A percentile compares a stretch with the other conserved stretches of the same genome.
Conservation (phyloP, 2,797 vertebrate species). For the Bufotes viridis region DNA sequence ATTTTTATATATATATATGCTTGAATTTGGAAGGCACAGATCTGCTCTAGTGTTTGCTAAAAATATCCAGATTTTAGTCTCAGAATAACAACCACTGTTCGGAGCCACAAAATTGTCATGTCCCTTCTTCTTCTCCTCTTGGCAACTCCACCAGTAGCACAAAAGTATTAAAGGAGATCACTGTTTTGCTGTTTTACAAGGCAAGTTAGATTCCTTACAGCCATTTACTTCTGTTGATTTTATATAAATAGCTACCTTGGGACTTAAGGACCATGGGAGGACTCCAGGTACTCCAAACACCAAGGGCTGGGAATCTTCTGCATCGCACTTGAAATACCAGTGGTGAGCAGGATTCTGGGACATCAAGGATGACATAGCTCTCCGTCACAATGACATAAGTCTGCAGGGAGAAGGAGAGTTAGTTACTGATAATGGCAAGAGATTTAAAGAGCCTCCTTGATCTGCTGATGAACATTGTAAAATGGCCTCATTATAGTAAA, state of each 20-base stretch:
- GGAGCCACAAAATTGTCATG: no score
- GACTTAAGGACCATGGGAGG: conserved; percentile 71
- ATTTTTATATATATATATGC: no score
- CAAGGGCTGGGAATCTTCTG: conserved; percentile 66
- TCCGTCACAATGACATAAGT: conserved; percentile 66
- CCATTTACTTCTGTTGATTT: neutral
- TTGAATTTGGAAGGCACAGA: no score
- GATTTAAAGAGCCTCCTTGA: neutral
- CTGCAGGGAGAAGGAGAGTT: conserved; percentile 65
- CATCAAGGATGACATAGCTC: conserved; percentile 71
- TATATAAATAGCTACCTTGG: conserved; percentile 75
- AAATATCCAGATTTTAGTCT: no score
- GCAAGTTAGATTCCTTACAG: neutral
- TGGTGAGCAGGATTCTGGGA: conserved; percentile 72
- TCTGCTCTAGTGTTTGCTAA: no score
- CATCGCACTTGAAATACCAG: conserved; percentile 80
- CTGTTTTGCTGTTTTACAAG: no score
- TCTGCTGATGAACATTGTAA: neutral
- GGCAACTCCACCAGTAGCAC: no score
- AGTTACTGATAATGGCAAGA: neutral
- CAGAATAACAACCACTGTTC: no score
- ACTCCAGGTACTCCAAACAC: conserved; percentile 92
- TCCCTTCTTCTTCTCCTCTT: no score
- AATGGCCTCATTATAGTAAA: neutral
- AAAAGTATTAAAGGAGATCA: neutral